These are phyloP conservation scores for Clinocottus analis DNA, from an alignment of 2,113 vertebrate species.

Conservation along the genomic window DNA sequence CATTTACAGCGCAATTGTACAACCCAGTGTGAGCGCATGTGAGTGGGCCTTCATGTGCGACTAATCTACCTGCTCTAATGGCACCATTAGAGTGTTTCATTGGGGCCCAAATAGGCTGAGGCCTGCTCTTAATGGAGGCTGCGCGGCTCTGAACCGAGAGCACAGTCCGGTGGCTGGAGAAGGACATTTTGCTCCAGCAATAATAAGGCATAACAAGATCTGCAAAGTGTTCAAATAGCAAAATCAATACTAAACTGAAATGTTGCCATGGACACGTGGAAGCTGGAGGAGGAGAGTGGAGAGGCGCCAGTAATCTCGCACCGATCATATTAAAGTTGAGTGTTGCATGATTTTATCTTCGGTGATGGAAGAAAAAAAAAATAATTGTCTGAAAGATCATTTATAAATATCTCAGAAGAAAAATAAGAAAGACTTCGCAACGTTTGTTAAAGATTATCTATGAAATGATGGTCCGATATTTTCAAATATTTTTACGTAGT, in stretches of 20 bases:
- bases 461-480: neutral
- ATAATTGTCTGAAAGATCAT: neutral
- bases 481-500: neutral
- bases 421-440: neutral
- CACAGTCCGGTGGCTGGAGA: constrained; percentile 55
- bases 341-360: constrained; percentile 44
- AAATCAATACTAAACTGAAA: constrained; percentile 77
- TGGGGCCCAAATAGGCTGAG: constrained; percentile 63
- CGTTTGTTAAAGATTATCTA: neutral
- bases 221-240: constrained; percentile 74
- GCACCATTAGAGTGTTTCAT: constrained; percentile 66
- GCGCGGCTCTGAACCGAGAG: constrained; percentile 38
- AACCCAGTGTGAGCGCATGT: constrained; percentile 25
- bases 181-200: constrained; percentile 60
- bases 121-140: constrained; percentile 65
- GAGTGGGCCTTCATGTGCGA: constrained; percentile 46
- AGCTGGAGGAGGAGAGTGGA: constrained; percentile 38
- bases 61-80: constrained; percentile 69
- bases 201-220: constrained; percentile 77
- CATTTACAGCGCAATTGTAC: constrained; percentile 7
- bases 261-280: constrained; percentile 74
- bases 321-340: constrained; percentile 29
- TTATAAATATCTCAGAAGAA: constrained; percentile 11
- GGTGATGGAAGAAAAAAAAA: constrained; percentile 51
- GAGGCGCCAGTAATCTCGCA: constrained; percentile 42